Conservation (phyloP, 2,797 vertebrate species). For the Amblyopsis hoosieri region DNA sequence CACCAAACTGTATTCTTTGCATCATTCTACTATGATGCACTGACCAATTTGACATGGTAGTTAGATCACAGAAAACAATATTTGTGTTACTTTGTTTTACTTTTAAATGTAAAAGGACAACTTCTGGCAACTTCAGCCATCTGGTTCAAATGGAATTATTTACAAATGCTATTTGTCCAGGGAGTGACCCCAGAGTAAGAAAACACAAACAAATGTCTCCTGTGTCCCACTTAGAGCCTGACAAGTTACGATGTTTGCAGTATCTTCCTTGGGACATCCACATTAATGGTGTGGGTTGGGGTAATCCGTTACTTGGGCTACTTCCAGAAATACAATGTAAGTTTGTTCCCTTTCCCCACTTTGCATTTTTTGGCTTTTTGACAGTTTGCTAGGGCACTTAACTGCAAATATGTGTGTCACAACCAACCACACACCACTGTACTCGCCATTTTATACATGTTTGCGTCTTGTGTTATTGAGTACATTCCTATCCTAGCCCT, state of each 20-base stretch:
- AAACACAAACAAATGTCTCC: neutral
- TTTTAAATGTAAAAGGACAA: neutral
- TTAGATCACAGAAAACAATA: too few species aligned
- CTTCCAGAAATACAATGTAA: slow-evolving; percentile 97
- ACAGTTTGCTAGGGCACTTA: neutral
- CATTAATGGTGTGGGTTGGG: slow-evolving; percentile 93
- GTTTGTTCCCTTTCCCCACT: slow-evolving; percentile 31
- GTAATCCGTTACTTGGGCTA: slow-evolving; percentile 97
- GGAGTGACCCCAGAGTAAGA: slow-evolving; percentile 4
- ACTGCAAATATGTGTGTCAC: too few species aligned
- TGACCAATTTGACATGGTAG: too few species aligned
- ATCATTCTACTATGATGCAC: too few species aligned
- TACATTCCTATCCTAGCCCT: too few species aligned
- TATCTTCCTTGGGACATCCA: slow-evolving; percentile 94
- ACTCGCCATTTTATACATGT: too few species aligned
- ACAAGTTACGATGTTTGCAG: slow-evolving; percentile 96
- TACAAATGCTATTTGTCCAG: neutral
- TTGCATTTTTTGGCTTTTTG: neutral
- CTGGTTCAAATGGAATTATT: neutral
- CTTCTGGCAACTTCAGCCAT: neutral
- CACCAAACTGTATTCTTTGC: too few species aligned
- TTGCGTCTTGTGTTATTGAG: too few species aligned
- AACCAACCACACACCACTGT: too few species aligned
- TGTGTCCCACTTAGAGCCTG: slow-evolving; percentile 79
- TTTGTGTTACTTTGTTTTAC: neutral